Evolutionary conservation across 2,113 vertebrate genomes (phyloP).

Genomic region (Potamarius usumacintae): DNA sequence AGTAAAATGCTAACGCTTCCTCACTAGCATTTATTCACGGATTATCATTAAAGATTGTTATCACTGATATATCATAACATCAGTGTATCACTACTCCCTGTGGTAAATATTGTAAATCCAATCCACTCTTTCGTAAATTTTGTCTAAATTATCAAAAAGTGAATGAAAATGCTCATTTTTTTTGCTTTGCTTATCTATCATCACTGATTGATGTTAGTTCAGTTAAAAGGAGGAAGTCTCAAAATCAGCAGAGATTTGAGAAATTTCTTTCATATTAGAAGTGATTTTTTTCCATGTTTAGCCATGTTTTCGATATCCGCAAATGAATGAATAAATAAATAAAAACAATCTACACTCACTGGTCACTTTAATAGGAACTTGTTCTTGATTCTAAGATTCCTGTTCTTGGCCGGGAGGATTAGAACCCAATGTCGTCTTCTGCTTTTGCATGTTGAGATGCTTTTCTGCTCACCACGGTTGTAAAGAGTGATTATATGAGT

Average conservation of each 20-base stretch:
- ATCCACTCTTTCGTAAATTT: neutral
- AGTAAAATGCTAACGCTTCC: neutral
- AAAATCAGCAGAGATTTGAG: neutral
- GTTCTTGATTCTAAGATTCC: no score
- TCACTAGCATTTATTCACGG: neutral
- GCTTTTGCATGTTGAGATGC: no score
- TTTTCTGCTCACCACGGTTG: no score
- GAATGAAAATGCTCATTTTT: neutral
- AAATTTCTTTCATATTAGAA: neutral
- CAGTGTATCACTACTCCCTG: no score
- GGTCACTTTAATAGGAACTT: no score
- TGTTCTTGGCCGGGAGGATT: no score
- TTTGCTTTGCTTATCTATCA: neutral
- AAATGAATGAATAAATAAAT: no score
- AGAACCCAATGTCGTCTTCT: no score
- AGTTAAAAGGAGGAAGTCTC: neutral
- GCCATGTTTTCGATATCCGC: neutral
- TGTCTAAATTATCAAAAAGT: neutral
- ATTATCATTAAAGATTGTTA: neutral
- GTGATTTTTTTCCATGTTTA: neutral
- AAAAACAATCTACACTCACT: no score
- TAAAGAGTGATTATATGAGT: no score
- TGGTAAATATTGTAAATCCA: neutral
- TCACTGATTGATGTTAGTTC: neutral
- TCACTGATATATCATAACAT: neutral